Base-by-base conservation (phyloP, 2,113 vertebrate genomes). In the Nothoprocta pentlandii region DNA sequence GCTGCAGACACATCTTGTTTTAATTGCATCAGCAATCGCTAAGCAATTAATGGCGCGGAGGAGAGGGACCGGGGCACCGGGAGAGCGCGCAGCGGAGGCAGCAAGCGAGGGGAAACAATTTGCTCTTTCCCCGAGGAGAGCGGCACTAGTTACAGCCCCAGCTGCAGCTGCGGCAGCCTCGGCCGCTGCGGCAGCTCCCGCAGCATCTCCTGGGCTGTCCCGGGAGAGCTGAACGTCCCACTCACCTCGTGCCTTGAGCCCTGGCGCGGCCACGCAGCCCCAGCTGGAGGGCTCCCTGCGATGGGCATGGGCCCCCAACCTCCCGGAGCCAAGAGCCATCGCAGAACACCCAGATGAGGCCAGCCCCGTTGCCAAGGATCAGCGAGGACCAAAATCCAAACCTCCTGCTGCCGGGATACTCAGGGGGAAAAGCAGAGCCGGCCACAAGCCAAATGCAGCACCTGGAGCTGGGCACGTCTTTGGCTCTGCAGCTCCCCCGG, bases 21-120 rank as follows among this genome's bases (percentile, higher is more conserved):
- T 95, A 96, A 98, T 96, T 98, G 92, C 95, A 97, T 96, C 94
- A 97, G 96, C 90, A 96, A 97, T 51, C 66, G 10, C 96, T 85
- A 92, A 95, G 96, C 94, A 97, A 95, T 95, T 96, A 97, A 96
- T 62, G 82, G 91, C 79, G 93, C 61, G 47, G 51, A 94, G 66
- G 54, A 92, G 76, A 66, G 91, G 61, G 42, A 94, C 88, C 19
- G 56, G 76, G 66, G 88, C 66, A 88, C 41, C 12, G 51, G 59
- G 79, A 95, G 86, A 90, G 69, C 47, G 20, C 90, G 90, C 71
- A 91, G 74, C 77, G 49, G 69, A 83, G 34, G 16, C 87, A 93
- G 91, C 59, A 91, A 94, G 80, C 63, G 49, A 94, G 82, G 78
- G 77, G 77, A 97, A 97, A 93, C 36, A 49, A 85, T 91, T 92